Base-by-base conservation (phyloP, 2,113 vertebrate genomes). In the Steatornis caripensis region DNA sequence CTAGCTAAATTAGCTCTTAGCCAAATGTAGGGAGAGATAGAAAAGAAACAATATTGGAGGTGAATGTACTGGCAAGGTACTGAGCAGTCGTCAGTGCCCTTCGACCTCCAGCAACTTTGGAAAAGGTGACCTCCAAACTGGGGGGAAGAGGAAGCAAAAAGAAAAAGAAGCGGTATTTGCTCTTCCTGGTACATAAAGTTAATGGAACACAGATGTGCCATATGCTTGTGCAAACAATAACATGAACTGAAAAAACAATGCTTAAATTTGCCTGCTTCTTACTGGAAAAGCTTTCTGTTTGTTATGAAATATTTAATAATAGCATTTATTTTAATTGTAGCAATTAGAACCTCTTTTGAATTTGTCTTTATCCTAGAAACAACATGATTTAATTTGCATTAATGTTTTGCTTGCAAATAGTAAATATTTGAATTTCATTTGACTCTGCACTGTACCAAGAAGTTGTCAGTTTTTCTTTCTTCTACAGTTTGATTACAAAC, bases 391-490 rank as follows among this genome's bases (percentile, higher is more conserved):
- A 88, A 90, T 96, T 95, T 90, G 16, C 37, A 66, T 68, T 75
- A 70, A 86, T 55, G 4, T 86, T 94, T 88, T 90, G 15, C 41
- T 93, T 88, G 11, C 32, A 83, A 91, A 86, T 20, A 70, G 39
- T 80, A 95, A 90, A 90, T 93, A 89, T 92, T 90, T 92, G 79
- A 90, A 87, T 18, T 86, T 93, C 60, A 84, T 93, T 94, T 93
- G 71, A 41, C 75, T 93, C 45, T 77, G 12, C 30, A 87, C 27
- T 87, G 15, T 89, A 78, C 15, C 24, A 66, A 75, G 57, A 48
- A 85, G 23, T 34, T 82, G 23, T 48, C 62, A 34, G 8, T 14
- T 85, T 88, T 91, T 15, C 43, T 91, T 26, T 77, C 27, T 64
- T 90, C 41, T 84, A 57, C 20, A 32, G 21, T 77, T 70, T 60